These are phyloP conservation scores for Phrynosoma blainvillii DNA, from an alignment of 2,113 vertebrate species.

Conservation along the genomic window DNA sequence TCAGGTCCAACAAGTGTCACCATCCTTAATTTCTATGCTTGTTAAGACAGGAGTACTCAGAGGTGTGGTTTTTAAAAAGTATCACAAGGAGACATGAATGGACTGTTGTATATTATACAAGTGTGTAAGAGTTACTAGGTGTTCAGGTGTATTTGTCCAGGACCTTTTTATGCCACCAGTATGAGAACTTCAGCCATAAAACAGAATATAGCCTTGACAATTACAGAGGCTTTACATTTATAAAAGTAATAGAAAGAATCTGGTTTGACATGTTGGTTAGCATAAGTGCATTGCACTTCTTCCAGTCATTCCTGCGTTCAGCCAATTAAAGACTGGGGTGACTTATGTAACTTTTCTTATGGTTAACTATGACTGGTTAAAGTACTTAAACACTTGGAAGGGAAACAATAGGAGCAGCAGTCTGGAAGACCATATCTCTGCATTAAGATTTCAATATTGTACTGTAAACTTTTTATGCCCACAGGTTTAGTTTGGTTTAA, in stretches of 20 bases:
- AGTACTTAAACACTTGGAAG: background rate
- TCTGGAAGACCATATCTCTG: background rate
- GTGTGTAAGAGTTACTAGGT: background rate
- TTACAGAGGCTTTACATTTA: background rate
- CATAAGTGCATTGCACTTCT: background rate
- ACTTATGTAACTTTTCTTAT: background rate
- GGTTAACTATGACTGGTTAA: background rate
- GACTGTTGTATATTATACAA: background rate
- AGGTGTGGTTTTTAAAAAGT: background rate
- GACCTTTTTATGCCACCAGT: background rate
- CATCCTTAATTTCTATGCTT: background rate
- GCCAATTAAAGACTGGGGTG: background rate
- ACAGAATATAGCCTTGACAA: background rate
- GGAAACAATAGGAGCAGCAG: background rate
- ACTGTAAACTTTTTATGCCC: background rate
- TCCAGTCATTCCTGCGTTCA: background rate
- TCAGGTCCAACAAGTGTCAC: slow-evolving; percentile 5
- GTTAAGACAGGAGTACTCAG: background rate
- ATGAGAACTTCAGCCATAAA: background rate
- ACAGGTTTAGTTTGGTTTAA: background rate
- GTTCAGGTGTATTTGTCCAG: background rate
- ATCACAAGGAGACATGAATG: background rate
- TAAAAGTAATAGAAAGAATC: background rate
- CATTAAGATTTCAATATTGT: background rate
- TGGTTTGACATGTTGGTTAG: background rate